A percentile compares a stretch with the other conserved stretches of the same genome.
These are phyloP conservation scores for Troides oblongomaculatus DNA, from an alignment of 2,888 invertebrate genomes.

Conservation along the genomic window DNA sequence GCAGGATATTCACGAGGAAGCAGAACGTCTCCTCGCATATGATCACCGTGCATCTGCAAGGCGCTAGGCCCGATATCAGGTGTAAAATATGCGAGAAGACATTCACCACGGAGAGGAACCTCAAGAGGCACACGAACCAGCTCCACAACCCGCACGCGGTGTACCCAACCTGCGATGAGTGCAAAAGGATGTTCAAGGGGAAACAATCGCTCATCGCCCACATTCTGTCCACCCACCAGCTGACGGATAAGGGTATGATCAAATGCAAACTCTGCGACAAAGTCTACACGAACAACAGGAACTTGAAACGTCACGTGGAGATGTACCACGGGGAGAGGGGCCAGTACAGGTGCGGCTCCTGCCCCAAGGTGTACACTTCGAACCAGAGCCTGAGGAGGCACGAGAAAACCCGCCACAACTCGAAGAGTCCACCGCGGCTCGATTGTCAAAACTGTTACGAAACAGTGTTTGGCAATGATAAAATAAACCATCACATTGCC, in stretches of 20 bases:
- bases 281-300: constrained; percentile 55
- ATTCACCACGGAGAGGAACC: constrained; percentile 57
- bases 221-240: constrained; percentile 49
- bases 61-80: constrained; percentile 44
- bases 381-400: constrained; percentile 61
- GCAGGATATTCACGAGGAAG: constrained; percentile 61
- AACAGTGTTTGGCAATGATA: constrained; percentile 40
- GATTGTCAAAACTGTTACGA: constrained; percentile 42
- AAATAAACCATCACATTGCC: constrained; percentile 41
- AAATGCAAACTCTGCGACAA: constrained; percentile 57
- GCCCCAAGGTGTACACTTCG: constrained; percentile 62
- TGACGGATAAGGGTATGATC: constrained; percentile 37
- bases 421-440: constrained; percentile 39
- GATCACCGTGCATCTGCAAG: constrained; percentile 60
- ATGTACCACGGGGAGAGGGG: constrained; percentile 55
- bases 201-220: constrained; percentile 55
- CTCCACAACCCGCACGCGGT: constrained; percentile 55
- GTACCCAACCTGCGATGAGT: constrained; percentile 57
- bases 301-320: constrained; percentile 58
- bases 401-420: constrained; percentile 43
- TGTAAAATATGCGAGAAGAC: constrained; percentile 54
- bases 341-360: constrained; percentile 54
- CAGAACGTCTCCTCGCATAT: constrained; percentile 67
- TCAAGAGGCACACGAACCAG: constrained; percentile 57
- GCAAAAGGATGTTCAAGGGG: constrained; percentile 53